A percentile compares a stretch with the other conserved stretches of the same genome.
Evolutionary conservation across 2,888 invertebrate genomes (phyloP).

Genomic region (Oxycera nigricornis): DNA sequence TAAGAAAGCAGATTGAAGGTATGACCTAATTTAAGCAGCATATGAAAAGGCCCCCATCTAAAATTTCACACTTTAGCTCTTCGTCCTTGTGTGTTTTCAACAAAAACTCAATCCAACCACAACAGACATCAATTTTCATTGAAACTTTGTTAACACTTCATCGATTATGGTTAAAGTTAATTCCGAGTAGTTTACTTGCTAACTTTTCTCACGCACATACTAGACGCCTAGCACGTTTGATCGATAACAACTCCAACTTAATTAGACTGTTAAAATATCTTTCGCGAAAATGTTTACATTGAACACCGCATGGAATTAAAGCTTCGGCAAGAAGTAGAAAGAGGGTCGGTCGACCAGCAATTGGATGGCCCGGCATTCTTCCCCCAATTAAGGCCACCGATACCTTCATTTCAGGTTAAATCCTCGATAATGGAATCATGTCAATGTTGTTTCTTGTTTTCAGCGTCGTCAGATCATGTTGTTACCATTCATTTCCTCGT

Average conservation of each 20-base stretch:
- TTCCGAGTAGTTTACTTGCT: not conserved
- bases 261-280: too few relatives aligned
- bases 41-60: too few relatives aligned
- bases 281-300: too few relatives aligned
- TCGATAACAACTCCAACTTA: too few relatives aligned
- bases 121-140: not conserved
- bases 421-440: not conserved
- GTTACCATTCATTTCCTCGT: not conserved
- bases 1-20: too few relatives aligned
- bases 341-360: too few relatives aligned
- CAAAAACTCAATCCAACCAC: not conserved
- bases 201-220: not conserved
- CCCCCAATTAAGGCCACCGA: not conserved
- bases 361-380: slow-evolving; percentile 1
- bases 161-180: not conserved
- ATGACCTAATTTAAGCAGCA: too few relatives aligned
- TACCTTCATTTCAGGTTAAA: slow-evolving; percentile 8
- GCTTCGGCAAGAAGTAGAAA: too few relatives aligned
- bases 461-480: not conserved
- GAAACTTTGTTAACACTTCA: slow-evolving; percentile 6
- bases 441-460: slow-evolving; percentile 4
- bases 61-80: too few relatives aligned
- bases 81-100: too few relatives aligned
- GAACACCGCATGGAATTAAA: too few relatives aligned
- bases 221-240: too few relatives aligned